Evolutionary conservation across 2,113 vertebrate species (phyloP).

Genomic region (Sinocyclocheilus rhinocerous): DNA sequence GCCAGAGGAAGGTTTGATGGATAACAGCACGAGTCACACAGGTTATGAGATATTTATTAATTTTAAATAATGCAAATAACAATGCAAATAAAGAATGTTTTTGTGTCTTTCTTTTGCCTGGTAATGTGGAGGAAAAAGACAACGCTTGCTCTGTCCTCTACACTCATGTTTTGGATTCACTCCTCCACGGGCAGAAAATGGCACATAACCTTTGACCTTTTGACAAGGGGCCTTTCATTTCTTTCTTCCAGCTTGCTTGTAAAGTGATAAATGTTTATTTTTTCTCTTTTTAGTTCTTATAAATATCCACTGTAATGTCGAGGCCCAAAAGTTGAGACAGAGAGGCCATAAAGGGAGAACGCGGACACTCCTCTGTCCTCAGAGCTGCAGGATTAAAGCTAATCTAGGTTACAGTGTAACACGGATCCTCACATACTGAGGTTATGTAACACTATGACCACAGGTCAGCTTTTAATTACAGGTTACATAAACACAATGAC

Average conservation of each 20-base stretch:
- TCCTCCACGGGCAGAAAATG: conserved; percentile 66
- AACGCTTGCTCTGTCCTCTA: conserved; percentile 69
- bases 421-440: not conserved
- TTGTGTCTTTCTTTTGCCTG: conserved; percentile 44
- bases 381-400: not conserved
- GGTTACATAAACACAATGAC: not conserved
- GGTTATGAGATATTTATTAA: not conserved
- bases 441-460: not conserved
- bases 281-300: not conserved
- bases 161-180: conserved; percentile 65
- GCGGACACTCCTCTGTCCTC: not conserved
- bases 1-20: not conserved
- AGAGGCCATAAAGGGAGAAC: not conserved
- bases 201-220: conserved; percentile 68
- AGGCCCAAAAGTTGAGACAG: not conserved
- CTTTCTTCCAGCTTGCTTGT: not conserved
- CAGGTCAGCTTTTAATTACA: not conserved
- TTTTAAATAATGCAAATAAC: not conserved
- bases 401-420: conserved; percentile 6
- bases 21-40: not conserved
- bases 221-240: conserved; percentile 59
- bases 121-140: conserved; percentile 56
- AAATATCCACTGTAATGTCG: not conserved
- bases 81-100: not conserved
- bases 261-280: conserved; percentile 39